A percentile compares a stretch with the other conserved stretches of the same genome.
These are phyloP conservation scores for Pica pica DNA, from an alignment of 2,113 vertebrate species.

Conservation along the genomic window DNA sequence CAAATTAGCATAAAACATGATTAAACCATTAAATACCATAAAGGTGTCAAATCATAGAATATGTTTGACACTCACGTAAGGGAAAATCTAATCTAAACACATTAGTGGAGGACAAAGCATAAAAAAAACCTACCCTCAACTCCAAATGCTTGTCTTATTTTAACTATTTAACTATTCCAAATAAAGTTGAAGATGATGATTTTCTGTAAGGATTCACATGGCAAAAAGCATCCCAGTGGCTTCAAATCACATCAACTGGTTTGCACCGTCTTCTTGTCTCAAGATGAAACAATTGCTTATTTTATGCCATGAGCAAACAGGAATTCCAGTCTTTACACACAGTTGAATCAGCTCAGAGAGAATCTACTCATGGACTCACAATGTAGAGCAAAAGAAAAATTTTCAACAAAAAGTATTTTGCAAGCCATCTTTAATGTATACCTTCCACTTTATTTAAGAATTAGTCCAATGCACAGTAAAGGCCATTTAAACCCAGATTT, in stretches of 20 bases:
- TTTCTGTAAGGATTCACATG: neutral
- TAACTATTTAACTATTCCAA: too few species aligned
- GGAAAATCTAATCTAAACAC: neutral
- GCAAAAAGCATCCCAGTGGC: neutral
- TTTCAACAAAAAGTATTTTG: neutral
- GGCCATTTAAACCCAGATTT: neutral
- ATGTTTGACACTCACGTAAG: neutral
- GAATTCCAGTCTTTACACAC: neutral
- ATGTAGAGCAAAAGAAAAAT: neutral
- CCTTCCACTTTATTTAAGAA: neutral
- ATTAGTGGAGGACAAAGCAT: neutral
- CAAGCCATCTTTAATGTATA: neutral
- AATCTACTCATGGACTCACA: neutral
- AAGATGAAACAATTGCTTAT: neutral
- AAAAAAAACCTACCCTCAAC: neutral
- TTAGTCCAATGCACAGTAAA: neutral
- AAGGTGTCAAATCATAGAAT: neutral
- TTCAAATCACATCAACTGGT: neutral
- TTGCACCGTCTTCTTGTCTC: neutral
- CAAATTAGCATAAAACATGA: neutral
- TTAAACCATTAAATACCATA: neutral
- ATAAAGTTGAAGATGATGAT: neutral
- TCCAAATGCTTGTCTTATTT: neutral
- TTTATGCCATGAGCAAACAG: neutral
- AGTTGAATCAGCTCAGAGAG: neutral